Evolutionary conservation across 1,140 invertebrate genomes (phyloP), one percentile per base, ranked within the genome.

Genomic region (Pseudomyrmex cubaensis): DNA sequence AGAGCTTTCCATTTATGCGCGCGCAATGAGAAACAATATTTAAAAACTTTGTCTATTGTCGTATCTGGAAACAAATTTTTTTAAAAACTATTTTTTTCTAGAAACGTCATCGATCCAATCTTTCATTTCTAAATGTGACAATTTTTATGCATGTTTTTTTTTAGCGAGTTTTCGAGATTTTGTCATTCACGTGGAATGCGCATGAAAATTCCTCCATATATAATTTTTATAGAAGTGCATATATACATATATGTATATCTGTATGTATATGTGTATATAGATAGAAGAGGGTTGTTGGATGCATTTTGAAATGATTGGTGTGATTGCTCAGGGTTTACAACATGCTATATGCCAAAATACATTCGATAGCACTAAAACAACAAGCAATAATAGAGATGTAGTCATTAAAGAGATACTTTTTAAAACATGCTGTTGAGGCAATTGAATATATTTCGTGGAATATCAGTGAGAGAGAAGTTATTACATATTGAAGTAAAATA

Each of bases 341-440:
- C 89, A 93, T 90, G 91, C 89, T 90, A 89, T 88, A 93, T 93
- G 92, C 92, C 92, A 93, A 93, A 94, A 89, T 88, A 77, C 92
- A 91, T 92, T 90, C 89, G 90, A 85, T 89, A 92, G 87, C 89
- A 92, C 90, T 92, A 92, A 35, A 91, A 90, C 85, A 89, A 91
- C 76, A 94, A 94, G 93, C 93, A 94, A 93, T 93, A 94, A 92
- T 92, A 91, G 90, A 86, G 82, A 72, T 89, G 84, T 91, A 90
- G 89, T 78, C 35, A 83, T 86, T 88, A 80, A 74, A 84, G 64
- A 62, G 72, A 59, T 85, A 84, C 75, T 88, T 88, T 89, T 75
- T 69, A 86, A 89, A 70, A 35, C 64, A 62, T 70, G 61, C 78
- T 87, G 75, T 76, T 80, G 52, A 86, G 50, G 83, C 54, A 77